phyloP scores from a whole-genome alignment of 2,113 vertebrate species.

The Hucho hucho region DNA sequence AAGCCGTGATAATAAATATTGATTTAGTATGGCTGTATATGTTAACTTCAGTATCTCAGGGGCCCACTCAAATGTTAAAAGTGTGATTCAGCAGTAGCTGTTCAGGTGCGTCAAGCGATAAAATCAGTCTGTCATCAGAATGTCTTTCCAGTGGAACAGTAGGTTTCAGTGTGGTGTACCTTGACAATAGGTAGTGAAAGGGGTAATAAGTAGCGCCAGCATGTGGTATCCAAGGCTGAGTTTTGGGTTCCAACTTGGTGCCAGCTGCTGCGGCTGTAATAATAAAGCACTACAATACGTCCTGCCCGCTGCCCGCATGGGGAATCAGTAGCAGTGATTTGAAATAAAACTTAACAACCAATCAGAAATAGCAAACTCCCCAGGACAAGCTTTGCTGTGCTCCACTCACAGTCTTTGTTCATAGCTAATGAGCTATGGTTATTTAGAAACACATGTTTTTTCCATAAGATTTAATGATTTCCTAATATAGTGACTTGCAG shows the following conservation, averaged over 20 bases:
- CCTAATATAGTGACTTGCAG: conserved; percentile 12
- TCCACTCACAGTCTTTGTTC: conserved; percentile 7
- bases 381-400: background rate
- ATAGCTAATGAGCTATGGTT: conserved; percentile 24
- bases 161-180: background rate
- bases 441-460: conserved; percentile 36
- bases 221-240: conserved; percentile 19
- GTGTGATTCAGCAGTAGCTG: background rate
- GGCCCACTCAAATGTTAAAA: background rate
- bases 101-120: background rate
- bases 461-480: conserved; percentile 27
- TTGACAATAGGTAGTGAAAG: conserved; percentile 5
- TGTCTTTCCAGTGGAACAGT: background rate
- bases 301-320: conserved; percentile 17
- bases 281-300: conserved; percentile 9
- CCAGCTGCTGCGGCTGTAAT: conserved; percentile 13
- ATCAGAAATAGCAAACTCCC: conserved; percentile 20
- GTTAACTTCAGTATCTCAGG: background rate
- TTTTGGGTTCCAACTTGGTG: conserved; percentile 5
- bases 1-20: no score
- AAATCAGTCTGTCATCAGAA: background rate
- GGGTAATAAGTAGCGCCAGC: conserved; percentile 17
- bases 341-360: conserved; percentile 45
- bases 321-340: conserved; percentile 32
- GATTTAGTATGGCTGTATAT: no score